Evolutionary conservation across 2,113 vertebrate species (phyloP), one percentile per base, ranked within the genome.

Genomic region (Anhinga rufa): DNA sequence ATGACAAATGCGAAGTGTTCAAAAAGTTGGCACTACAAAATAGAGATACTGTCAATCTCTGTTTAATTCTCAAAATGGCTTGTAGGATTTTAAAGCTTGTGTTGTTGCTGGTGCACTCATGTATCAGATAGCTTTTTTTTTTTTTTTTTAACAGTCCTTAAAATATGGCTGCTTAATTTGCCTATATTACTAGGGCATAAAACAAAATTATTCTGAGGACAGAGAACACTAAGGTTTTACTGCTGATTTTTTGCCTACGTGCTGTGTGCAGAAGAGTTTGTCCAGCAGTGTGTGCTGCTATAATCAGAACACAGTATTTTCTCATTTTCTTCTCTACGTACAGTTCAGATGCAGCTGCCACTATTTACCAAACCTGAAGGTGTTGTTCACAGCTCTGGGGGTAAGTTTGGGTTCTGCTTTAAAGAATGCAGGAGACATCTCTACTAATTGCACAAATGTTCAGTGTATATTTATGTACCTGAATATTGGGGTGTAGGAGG

Each of bases 21-120:
- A 48, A 76, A 95, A 96, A 97, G 86, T 95, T 95, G 92, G 84
- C 94, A 92, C 70, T 82, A 80, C 84, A 91, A 74, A 94, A 91
- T 92, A 94, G 83, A 92, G 91, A 93, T 69, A 87, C 81, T 91
- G 92, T 95, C 92, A 85, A 44, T 93, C 77, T 92, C 86, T 93
- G 57, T 82, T 95, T 88, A 82, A 79, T 87, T 94, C 94, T 91
- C 57, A 46, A 78, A 93, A 75, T 64, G 49, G 44, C 66, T 70
- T 74, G 66, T 82, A 75, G 85, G 75, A 71, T 88, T 94, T 88
- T 77, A 95, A 94, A 91, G 84, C 83, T 76, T 60, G 49, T 87
- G 60, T 70, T 96, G 71, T 83, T 93, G 65, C 85, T 92, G 62
- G 26, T 93, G 44, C 54, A 42, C 17, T 95, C 17, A 17, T 4